Conservation (phyloP, 2,888 invertebrate genomes). For the Holacanthella duospinosa region DNA sequence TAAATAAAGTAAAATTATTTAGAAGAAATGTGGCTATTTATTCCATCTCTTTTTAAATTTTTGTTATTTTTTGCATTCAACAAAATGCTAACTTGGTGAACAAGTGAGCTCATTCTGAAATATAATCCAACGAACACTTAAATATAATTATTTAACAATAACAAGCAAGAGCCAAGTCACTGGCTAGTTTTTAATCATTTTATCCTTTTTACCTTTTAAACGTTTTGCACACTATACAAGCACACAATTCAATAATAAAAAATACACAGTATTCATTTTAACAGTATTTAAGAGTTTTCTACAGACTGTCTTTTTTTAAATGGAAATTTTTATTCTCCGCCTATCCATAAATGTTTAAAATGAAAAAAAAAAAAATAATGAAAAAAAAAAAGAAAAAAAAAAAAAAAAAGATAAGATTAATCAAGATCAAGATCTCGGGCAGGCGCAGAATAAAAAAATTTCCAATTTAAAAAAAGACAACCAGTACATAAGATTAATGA, state of each 20-base stretch:
- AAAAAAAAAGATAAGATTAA: too few species aligned
- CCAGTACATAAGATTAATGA: not conserved
- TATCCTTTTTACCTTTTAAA: slow-evolving; percentile 22
- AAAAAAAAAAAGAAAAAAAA: too few species aligned
- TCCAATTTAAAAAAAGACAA: too few species aligned
- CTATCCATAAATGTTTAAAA: too few species aligned
- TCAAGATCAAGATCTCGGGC: too few species aligned
- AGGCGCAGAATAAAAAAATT: too few species aligned
- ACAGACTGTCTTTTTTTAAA: too few species aligned
- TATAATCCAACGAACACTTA: slow-evolving; percentile 32
- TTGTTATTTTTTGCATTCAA: slow-evolving; percentile 19
- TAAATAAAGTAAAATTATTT: not conserved
- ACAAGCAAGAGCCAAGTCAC: slow-evolving; percentile 27
- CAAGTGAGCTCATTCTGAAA: slow-evolving; percentile 34
- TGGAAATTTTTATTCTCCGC: too few species aligned
- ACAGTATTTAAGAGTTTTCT: not conserved
- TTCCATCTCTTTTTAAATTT: slow-evolving; percentile 19
- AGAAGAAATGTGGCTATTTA: slow-evolving; percentile 27
- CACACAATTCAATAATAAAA: slow-evolving; percentile 30
- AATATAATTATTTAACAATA: slow-evolving; percentile 31
- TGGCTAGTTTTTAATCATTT: slow-evolving; percentile 19
- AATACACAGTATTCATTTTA: slow-evolving; percentile 25
- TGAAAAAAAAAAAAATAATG: too few species aligned
- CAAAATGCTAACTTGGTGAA: slow-evolving; percentile 29
- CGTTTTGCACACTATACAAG: slow-evolving; percentile 23